A percentile compares a stretch with the other conserved stretches of the same genome.
Conservation (phyloP, 2,888 invertebrate genomes). For the Epirrhoe tristata region DNA sequence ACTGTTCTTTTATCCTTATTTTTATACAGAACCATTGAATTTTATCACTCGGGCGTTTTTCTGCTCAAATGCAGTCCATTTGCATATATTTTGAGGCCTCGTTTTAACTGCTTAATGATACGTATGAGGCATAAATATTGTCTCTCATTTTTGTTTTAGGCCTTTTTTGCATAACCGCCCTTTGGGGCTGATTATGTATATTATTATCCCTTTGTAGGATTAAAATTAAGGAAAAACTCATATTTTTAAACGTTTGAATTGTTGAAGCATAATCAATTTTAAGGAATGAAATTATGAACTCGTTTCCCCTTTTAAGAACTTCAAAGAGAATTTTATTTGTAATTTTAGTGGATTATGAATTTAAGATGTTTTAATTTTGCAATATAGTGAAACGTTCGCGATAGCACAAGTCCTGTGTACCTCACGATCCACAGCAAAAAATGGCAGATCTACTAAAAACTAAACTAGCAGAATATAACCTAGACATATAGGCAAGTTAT, state of each 20-base stretch:
- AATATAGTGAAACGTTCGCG: no score
- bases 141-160: constrained; percentile 61
- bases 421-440: no score
- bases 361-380: no score
- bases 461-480: no score
- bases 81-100: constrained; percentile 75
- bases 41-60: constrained; percentile 34
- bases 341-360: constrained; percentile 23
- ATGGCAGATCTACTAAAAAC: no score
- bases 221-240: constrained; percentile 55
- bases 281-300: constrained; percentile 31
- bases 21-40: constrained; percentile 28
- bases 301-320: constrained; percentile 24
- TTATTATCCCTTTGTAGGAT: constrained; percentile 47
- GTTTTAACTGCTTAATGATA: constrained; percentile 73
- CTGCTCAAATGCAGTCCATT: constrained; percentile 57
- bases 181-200: constrained; percentile 57
- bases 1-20: not conserved
- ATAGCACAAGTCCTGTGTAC: no score
- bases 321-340: constrained; percentile 30
- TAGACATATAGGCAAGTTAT: no score
- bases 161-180: constrained; percentile 65
- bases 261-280: constrained; percentile 43
- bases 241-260: constrained; percentile 49
- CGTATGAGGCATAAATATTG: constrained; percentile 76